These are phyloP conservation scores for Serrognathus titanus DNA, from an alignment of 2,888 invertebrate genomes.

Conservation along the genomic window DNA sequence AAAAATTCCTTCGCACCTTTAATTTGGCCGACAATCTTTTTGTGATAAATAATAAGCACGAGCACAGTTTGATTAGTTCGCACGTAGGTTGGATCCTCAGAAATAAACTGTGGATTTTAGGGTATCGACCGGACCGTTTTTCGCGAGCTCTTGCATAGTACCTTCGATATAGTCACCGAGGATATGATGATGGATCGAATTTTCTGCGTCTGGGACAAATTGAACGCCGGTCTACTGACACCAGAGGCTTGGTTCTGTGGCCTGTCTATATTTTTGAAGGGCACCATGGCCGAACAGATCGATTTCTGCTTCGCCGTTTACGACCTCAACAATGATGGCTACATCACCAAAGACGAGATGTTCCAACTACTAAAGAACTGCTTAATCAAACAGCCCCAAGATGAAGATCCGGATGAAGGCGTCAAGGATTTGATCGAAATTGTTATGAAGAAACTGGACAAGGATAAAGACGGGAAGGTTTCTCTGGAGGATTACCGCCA, in stretches of 20 bases:
- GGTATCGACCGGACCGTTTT: constrained; percentile 57
- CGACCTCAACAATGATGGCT: constrained; percentile 65
- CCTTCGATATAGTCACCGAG: constrained; percentile 69
- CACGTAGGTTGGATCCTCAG: background rate
- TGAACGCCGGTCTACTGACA: constrained; percentile 50
- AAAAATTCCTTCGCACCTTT: too few species aligned
- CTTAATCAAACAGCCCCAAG: constrained; percentile 62
- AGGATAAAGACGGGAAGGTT: constrained; percentile 71
- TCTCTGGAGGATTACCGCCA: constrained; percentile 64
- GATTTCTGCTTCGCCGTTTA: constrained; percentile 68
- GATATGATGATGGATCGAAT: constrained; percentile 67
- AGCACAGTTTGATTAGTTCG: background rate
- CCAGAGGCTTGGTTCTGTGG: constrained; percentile 65
- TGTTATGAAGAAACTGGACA: constrained; percentile 69
- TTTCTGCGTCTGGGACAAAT: constrained; percentile 61
- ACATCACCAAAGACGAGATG: constrained; percentile 72
- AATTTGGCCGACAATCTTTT: background rate
- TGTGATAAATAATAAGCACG: background rate
- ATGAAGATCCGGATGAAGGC: constrained; percentile 71
- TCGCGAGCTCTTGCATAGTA: constrained; percentile 60
- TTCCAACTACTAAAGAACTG: constrained; percentile 64
- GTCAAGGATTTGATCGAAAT: constrained; percentile 72
- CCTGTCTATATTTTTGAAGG: constrained; percentile 66
- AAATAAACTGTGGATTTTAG: constrained; percentile 28
- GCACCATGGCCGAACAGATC: constrained; percentile 62